Evolutionary conservation across 2,113 vertebrate genomes (phyloP).

Genomic region (Laterallus jamaicensis): DNA sequence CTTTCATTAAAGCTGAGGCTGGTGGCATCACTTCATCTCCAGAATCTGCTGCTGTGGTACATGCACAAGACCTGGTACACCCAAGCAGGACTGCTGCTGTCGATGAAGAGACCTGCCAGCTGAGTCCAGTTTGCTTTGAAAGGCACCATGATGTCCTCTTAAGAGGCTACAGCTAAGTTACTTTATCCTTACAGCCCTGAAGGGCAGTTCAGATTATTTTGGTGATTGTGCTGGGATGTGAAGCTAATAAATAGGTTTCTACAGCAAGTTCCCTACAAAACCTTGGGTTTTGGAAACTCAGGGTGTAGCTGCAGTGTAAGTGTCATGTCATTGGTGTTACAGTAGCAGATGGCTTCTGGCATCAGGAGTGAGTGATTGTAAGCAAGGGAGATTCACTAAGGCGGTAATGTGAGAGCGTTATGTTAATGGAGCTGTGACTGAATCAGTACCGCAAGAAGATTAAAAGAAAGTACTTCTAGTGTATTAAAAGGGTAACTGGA

Average conservation of each 20-base stretch:
- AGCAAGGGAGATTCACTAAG: background rate
- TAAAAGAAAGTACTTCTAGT: conserved; percentile 22
- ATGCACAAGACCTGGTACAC: background rate
- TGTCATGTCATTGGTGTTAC: background rate
- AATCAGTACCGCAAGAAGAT: conserved; percentile 33
- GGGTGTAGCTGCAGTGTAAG: background rate
- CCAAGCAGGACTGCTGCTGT: background rate
- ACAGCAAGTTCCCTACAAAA: background rate
- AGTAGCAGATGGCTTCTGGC: background rate
- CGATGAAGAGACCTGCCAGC: background rate
- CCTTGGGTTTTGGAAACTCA: background rate
- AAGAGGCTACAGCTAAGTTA: background rate
- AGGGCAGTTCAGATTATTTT: background rate
- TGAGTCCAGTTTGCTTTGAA: background rate
- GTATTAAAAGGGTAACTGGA: conserved; percentile 33
- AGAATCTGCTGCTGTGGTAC: rapidly evolving
- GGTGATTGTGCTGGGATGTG: background rate
- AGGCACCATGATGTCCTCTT: background rate
- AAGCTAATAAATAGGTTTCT: background rate
- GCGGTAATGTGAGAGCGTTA: background rate
- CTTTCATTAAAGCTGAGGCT: background rate
- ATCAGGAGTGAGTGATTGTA: background rate
- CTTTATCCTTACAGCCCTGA: background rate
- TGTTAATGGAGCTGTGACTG: conserved; percentile 33
- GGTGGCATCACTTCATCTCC: background rate